Conservation (phyloP, 2,113 vertebrate genomes). For the Cyanistes caeruleus region DNA sequence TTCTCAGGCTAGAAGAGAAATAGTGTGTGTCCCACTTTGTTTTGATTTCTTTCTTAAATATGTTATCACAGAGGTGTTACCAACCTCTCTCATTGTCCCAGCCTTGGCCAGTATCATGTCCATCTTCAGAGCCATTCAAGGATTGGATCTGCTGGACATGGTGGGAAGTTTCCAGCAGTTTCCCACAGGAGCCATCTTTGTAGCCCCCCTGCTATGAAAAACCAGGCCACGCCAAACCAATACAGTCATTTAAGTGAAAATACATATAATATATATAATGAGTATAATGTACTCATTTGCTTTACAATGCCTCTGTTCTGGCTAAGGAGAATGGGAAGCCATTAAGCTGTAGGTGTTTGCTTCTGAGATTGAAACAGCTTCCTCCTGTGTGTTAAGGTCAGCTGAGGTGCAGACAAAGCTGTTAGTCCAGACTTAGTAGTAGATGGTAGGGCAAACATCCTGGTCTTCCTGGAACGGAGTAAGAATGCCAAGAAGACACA, state of each 20-base stretch:
- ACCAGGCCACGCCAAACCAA: neutral
- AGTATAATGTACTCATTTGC: neutral
- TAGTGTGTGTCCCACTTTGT: no score
- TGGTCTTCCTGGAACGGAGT: neutral
- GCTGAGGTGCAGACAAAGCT: neutral
- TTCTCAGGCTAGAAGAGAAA: no score
- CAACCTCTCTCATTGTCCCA: neutral
- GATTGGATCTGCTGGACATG: neutral
- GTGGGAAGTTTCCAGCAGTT: neutral
- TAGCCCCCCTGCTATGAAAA: neutral
- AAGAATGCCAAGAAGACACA: neutral
- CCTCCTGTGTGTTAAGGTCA: neutral
- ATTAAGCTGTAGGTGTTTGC: neutral
- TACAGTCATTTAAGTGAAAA: neutral
- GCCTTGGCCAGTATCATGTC: neutral
- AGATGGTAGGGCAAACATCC: neutral
- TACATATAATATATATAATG: no score
- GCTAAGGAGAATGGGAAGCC: neutral
- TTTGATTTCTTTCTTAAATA: neutral
- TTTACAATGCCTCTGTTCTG: neutral
- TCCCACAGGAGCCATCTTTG: neutral
- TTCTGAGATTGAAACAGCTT: neutral
- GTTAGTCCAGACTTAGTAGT: neutral
- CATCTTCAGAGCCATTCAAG: neutral
- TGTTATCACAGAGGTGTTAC: neutral